These are phyloP conservation scores for Drosophila affinis DNA, from an alignment of 2,888 invertebrate genomes.

Conservation along the genomic window DNA sequence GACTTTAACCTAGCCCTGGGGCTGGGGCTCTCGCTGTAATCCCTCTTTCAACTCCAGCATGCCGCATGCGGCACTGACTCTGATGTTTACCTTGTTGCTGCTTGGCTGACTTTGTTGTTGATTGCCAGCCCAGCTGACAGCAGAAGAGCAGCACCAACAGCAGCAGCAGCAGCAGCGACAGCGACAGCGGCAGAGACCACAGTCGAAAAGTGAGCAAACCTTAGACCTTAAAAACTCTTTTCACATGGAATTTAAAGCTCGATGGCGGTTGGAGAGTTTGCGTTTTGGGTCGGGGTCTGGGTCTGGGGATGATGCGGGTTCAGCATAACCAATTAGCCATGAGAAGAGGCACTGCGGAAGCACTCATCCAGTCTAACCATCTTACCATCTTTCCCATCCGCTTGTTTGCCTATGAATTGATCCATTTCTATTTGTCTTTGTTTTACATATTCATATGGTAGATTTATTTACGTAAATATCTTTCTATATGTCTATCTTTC, in stretches of 20 bases:
- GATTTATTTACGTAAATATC: neutral
- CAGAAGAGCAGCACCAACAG: conserved; percentile 29
- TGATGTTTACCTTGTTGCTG: conserved; percentile 69
- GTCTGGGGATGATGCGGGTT: conserved; percentile 26
- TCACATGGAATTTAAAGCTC: conserved; percentile 46
- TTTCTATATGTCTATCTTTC: neutral
- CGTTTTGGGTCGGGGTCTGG: neutral
- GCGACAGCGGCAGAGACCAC: conserved; percentile 7
- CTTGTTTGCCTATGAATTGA: neutral
- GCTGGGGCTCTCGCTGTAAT: conserved; percentile 23
- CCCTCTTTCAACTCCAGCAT: conserved; percentile 10
- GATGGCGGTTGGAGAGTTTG: conserved; percentile 6
- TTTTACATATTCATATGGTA: neutral
- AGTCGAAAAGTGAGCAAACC: conserved; percentile 8
- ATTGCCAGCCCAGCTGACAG: conserved; percentile 72
- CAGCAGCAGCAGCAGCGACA: conserved; percentile 8
- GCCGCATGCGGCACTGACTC: conserved; percentile 27
- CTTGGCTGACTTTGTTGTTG: conserved; percentile 73
- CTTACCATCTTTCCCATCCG: neutral
- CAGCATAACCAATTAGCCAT: conserved; percentile 45
- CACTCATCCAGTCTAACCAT: conserved; percentile 2
- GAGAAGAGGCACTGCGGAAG: conserved; percentile 25
- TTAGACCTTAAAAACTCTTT: conserved; percentile 30
- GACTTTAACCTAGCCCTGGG: conserved; percentile 55
- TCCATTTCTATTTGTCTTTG: neutral